These are phyloP conservation scores for Albula glossodonta DNA, from an alignment of 2,113 vertebrate genomes.

Conservation along the genomic window DNA sequence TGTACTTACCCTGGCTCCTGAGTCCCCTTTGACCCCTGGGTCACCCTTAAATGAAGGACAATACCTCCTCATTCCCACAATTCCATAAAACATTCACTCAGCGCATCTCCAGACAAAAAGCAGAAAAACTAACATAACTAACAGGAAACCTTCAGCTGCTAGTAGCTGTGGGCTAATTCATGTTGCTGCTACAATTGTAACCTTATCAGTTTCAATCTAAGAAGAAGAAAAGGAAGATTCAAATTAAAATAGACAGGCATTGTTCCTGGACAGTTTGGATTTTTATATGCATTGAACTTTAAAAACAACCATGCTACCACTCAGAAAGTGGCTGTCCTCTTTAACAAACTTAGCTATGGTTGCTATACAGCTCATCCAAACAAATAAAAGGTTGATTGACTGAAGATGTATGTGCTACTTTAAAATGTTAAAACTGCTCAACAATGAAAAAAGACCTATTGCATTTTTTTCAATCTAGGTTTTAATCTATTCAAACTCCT, in stretches of 20 bases:
- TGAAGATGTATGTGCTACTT: neutral
- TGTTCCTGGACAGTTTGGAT: too few species aligned
- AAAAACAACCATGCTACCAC: too few species aligned
- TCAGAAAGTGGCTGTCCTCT: too few species aligned
- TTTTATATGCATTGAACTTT: too few species aligned
- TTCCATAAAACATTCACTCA: neutral
- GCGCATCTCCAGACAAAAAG: neutral
- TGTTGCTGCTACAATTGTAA: too few species aligned
- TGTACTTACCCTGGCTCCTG: slow-evolving; percentile 64
- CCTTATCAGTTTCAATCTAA: too few species aligned
- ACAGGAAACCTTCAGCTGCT: neutral
- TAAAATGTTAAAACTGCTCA: neutral
- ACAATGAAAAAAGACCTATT: neutral
- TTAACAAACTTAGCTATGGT: neutral
- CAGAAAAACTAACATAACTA: neutral
- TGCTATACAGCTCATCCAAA: neutral
- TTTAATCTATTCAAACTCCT: neutral
- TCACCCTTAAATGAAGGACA: slow-evolving; percentile 58
- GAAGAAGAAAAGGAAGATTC: too few species aligned
- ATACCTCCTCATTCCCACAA: slow-evolving; percentile 18
- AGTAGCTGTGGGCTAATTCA: neutral
- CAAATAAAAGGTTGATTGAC: neutral
- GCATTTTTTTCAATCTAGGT: neutral
- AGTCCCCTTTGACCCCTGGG: slow-evolving; percentile 62
- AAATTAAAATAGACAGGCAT: too few species aligned